phyloP scores from a whole-genome alignment of 2,113 vertebrate species.

The Donacobius atricapilla region DNA sequence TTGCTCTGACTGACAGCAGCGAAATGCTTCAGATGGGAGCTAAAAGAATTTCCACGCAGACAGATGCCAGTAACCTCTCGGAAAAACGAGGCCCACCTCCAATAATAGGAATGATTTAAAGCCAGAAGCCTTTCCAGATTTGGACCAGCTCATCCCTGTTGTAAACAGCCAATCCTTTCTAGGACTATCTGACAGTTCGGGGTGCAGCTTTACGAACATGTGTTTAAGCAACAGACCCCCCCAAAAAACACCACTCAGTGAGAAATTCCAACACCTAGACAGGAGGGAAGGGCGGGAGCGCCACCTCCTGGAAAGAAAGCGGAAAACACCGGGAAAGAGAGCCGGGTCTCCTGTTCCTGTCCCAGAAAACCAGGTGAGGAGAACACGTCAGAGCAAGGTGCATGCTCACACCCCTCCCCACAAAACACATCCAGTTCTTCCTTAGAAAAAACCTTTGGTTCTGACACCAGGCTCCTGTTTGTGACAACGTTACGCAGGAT shows the following conservation, averaged over 20 bases:
- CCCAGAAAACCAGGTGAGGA: neutral
- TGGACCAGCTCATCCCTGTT: neutral
- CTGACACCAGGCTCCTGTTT: neutral
- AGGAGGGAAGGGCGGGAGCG: neutral
- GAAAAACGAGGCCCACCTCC: neutral
- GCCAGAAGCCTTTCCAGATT: neutral
- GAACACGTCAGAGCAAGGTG: neutral
- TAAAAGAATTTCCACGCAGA: neutral
- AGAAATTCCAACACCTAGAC: rapidly evolving
- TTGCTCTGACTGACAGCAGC: neutral
- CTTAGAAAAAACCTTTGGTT: rapidly evolving
- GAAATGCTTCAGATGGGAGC: neutral
- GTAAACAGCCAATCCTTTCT: neutral
- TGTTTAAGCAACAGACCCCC: neutral
- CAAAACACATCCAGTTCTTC: neutral
- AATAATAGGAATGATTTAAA: neutral
- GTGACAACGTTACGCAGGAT: neutral
- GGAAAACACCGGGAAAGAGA: neutral
- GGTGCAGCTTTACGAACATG: neutral
- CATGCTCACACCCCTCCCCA: rapidly evolving
- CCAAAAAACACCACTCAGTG: rapidly evolving
- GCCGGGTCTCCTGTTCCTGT: rapidly evolving
- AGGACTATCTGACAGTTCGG: neutral
- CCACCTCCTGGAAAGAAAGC: neutral
- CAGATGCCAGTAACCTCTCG: rapidly evolving